Evolutionary conservation across 2,888 invertebrate species (phyloP), one percentile per base, ranked within the genome.

Genomic region (Polylopha cassiicola): DNA sequence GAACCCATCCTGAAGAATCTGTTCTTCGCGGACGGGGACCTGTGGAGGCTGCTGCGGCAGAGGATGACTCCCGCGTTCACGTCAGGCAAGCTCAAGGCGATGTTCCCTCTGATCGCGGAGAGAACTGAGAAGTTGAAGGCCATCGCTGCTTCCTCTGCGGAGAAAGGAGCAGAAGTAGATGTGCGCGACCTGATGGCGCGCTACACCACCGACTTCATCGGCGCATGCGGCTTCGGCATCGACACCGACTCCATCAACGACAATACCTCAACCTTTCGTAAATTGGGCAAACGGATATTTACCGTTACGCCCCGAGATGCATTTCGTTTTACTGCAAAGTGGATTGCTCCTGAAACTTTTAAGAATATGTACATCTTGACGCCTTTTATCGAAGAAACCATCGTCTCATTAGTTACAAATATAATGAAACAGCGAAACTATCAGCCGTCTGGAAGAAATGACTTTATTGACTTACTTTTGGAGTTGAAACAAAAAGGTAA

Each of bases 401-500:
- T 55, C 9, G 20, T 54, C 1, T 46, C 47, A 0, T 45, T 66
- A 2, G 53, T 65, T 0, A 46, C 37, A 3, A 47, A 51, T 5
- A 55, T 65, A 14, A 44, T 61, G 21, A 37, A 47, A n/a, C 47
- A 61, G 33, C 54, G 67, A 31, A 48, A 61, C 28, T 53, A 57
- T 2, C 51, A 51, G 15, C 58, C 56, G 2, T 53, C 58, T 4
- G 49, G 50, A 0, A 55, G 63, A 8, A 65, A 63, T 27, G 68
- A 69, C 26, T 66, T 68, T 24, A 64, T 69, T 41, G 68, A 69
- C 38, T 39, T 65, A 16, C 55, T 69, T 54, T 48, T 71, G 22
- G 62, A 67, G 15, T 26, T 71, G 3, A 60, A 51, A 33, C 51
- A 62, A 21, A 54, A 64, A 33, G 65, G 65, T 0, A 64, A 57